Conservation (phyloP, 53 echinoderm and acorn worm genomes). For the Actinopyga echinites region DNA sequence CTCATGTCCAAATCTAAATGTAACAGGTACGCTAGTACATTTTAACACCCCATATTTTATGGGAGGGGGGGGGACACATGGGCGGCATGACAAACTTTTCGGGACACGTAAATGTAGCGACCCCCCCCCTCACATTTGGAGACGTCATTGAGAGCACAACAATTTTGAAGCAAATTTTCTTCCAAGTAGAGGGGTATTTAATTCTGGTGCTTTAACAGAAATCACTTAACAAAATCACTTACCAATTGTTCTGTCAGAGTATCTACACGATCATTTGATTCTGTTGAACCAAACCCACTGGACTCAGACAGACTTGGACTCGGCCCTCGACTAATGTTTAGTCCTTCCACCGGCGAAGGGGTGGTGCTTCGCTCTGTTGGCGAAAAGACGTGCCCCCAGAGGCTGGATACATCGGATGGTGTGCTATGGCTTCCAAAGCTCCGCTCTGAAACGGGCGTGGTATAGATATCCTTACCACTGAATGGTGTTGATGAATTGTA, state of each 20-base stretch:
- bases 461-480: constrained; percentile 1
- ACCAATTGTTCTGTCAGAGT: constrained; percentile 83
- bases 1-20: too few relatives aligned
- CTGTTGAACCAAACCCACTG: constrained; percentile 89
- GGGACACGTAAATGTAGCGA: too few relatives aligned
- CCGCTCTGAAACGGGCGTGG: constrained; percentile 21
- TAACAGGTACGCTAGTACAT: too few relatives aligned
- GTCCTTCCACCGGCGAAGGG: constrained; percentile 21
- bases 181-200: too few relatives aligned
- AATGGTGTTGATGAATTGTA: constrained; percentile 27
- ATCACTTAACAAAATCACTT: not conserved
- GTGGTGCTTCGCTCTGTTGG: constrained; percentile 50
- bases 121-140: too few relatives aligned
- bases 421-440: constrained; percentile 63
- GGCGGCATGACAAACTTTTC: too few relatives aligned
- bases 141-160: too few relatives aligned
- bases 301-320: constrained; percentile 95
- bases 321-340: constrained; percentile 55
- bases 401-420: constrained; percentile 63
- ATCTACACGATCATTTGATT: constrained; percentile 71
- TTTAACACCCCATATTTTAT: too few relatives aligned
- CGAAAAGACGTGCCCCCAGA: constrained; percentile 90
- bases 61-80: too few relatives aligned
- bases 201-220: too few relatives aligned
- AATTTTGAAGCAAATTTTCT: too few relatives aligned